phyloP scores from a whole-genome alignment of 2,797 vertebrate genomes.

The Muscicapa comitata region DNA sequence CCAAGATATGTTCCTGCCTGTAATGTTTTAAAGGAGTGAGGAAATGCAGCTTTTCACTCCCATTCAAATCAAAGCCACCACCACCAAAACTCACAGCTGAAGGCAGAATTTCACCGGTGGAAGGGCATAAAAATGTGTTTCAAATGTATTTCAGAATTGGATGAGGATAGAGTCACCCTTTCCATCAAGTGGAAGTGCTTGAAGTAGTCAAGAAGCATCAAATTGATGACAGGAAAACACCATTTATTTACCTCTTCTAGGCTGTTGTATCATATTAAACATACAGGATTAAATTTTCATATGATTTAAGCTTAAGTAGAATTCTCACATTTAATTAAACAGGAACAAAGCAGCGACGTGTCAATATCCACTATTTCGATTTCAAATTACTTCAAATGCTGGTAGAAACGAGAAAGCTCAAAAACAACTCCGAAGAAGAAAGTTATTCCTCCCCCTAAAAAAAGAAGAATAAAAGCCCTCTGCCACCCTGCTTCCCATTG shows the following conservation, averaged over 20 bases:
- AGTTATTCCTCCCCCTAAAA: neutral
- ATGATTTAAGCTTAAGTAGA: neutral
- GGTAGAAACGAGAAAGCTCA: neutral
- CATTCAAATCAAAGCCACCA: neutral
- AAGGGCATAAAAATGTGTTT: neutral
- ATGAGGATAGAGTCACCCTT: neutral
- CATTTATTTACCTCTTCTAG: neutral
- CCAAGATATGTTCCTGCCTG: neutral
- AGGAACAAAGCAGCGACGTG: neutral
- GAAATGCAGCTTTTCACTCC: fast-evolving
- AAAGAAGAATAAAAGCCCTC: neutral
- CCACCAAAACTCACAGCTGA: neutral
- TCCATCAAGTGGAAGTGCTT: neutral
- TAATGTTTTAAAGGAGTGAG: neutral
- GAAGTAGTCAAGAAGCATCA: neutral
- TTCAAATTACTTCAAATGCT: neutral
- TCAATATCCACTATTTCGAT: neutral
- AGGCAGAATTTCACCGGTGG: neutral
- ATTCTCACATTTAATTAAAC: conserved; percentile 22
- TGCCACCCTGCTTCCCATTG: neutral
- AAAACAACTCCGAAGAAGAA: neutral
- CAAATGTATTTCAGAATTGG: neutral
- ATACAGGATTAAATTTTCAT: neutral
- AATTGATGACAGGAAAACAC: neutral
- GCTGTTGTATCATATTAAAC: neutral